Evolutionary conservation across 2,888 invertebrate species (phyloP), one percentile per base, ranked within the genome.

Genomic region (Yponomeuta plumbellus): DNA sequence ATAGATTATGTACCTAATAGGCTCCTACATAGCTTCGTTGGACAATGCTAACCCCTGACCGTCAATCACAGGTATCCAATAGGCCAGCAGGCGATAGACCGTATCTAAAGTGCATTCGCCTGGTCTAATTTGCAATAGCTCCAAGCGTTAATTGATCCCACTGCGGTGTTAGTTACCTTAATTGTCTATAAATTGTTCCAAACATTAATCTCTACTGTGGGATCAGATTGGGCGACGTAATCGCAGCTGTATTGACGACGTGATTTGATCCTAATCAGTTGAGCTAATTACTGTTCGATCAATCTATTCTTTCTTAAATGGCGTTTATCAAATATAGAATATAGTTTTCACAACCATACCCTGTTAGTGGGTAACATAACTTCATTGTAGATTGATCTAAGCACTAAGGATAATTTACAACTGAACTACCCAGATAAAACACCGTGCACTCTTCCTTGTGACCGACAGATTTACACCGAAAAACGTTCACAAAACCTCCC

Each of bases 131-230:
- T 87, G 87, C 86, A 84, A 85, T 86, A 81, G 80, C 77, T 78
- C 83, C 83, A 86, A 82, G 85, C 85, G 87, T 87, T 89, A 90
- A 90, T 89, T 85, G 89, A 87, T 88, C 87, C 81, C 81, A 73
- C 77, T 79, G 77, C 79, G 78, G 79, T 78, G 80, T 86, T 81
- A 80, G 84, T 82, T 81, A 84, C 86, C 81, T 83, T 89, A 89
- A 90, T 90, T 86, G 88, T 84, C 90, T 80, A 87, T 90, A 90
- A 89, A 90, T 88, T 86, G 88, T 87, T 84, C 78, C 80, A 80
- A 74, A 76, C 85, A 88, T 87, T 87, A 86, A 89, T 89, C 88
- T 85, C 78, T 71, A 78, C 82, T 17, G 17, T 52, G 44, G 44
- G 44, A 84, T 87, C 86, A 87, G 84, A 85, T 86, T 85, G 80